Conservation (phyloP, 2,113 vertebrate species). For the Elaphurus davidianus region DNA sequence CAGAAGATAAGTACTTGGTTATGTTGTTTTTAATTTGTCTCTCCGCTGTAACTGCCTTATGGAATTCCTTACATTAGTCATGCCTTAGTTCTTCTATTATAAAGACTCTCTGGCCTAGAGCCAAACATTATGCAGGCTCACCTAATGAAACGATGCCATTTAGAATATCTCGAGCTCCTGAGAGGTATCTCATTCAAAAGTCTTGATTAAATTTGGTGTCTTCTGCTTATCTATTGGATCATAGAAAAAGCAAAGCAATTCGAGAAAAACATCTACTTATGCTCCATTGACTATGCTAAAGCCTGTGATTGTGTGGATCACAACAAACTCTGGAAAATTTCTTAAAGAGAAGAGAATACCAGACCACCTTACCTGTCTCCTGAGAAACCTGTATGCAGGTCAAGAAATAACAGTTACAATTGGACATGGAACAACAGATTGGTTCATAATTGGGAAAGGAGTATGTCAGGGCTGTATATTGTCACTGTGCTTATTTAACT, state of each 20-base stretch:
- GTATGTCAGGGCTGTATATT: not conserved
- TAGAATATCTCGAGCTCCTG: not conserved
- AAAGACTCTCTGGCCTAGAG: not conserved
- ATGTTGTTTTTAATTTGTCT: constrained; percentile 25
- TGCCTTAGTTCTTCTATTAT: not conserved
- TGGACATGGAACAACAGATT: not conserved
- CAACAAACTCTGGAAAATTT: not conserved
- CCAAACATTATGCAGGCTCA: not conserved
- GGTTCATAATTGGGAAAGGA: not conserved
- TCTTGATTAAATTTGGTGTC: constrained; percentile 26
- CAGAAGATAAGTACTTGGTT: not conserved
- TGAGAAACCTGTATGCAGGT: not conserved
- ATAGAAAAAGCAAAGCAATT: not conserved
- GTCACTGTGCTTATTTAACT: not conserved
- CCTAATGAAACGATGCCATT: not conserved
- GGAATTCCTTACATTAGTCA: constrained; percentile 13
- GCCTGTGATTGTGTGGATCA: not conserved
- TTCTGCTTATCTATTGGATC: not conserved
- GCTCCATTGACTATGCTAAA: not conserved
- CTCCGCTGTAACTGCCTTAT: not conserved
- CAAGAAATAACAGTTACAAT: not conserved
- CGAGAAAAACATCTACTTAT: not conserved
- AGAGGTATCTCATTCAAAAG: not conserved
- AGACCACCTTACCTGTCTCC: not conserved
- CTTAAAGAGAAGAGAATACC: not conserved